Percentiles rank a stretch among this genome's conserved stretches.
Conservation (phyloP, 2,888 invertebrate species). For the Alloscopus bannaensis region DNA sequence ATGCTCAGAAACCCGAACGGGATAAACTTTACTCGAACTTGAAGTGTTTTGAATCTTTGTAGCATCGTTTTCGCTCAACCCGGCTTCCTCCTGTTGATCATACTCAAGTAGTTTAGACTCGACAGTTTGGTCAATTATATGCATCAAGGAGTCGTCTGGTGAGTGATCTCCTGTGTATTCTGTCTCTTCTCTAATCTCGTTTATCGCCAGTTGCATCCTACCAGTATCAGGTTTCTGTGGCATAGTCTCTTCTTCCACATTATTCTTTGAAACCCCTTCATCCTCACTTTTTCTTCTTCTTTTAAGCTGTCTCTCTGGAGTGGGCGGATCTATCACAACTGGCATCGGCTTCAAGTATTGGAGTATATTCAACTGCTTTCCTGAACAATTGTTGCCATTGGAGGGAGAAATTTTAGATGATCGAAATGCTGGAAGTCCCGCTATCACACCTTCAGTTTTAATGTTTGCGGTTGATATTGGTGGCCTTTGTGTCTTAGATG, state of each 20-base stretch:
- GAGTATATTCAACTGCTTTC: slow-evolving; percentile 49
- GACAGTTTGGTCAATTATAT: slow-evolving; percentile 47
- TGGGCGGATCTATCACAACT: slow-evolving; percentile 62
- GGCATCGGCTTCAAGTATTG: slow-evolving; percentile 65
- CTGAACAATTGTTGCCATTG: background rate
- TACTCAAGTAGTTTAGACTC: slow-evolving; percentile 34
- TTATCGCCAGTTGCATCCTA: background rate
- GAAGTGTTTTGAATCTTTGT: background rate
- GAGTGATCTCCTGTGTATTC: slow-evolving; percentile 5
- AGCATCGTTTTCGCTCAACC: background rate
- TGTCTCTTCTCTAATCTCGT: no score
- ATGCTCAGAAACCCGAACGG: slow-evolving; percentile 35
- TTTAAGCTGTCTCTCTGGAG: slow-evolving; percentile 38
- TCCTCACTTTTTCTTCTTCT: slow-evolving; percentile 9
- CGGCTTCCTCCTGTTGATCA: no score
- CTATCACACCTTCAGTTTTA: no score
- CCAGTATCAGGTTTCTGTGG: background rate
- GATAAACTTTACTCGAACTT: background rate
- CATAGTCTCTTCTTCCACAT: background rate
- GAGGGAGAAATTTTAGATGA: slow-evolving; percentile 15
- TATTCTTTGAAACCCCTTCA: background rate
- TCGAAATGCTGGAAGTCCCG: slow-evolving; percentile 14
- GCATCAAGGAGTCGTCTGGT: slow-evolving; percentile 41
- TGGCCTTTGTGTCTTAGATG: no score
- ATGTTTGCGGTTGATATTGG: no score